A percentile compares a stretch with the other conserved stretches of the same genome.
Evolutionary conservation across 2,888 invertebrate genomes (phyloP).

Genomic region (Tenthredo amoena): DNA sequence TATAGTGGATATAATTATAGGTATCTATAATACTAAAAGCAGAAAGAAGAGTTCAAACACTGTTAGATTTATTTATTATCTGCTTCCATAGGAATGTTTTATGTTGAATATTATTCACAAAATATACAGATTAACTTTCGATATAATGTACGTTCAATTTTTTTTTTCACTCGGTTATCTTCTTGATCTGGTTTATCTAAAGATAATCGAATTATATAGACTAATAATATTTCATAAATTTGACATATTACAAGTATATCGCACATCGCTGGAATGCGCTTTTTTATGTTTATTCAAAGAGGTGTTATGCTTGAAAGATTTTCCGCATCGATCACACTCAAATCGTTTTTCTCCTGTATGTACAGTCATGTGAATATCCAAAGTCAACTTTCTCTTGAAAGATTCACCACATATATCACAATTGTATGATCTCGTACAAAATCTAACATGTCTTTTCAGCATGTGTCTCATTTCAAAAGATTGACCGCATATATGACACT

Average conservation of each 20-base stretch:
- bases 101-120: background rate
- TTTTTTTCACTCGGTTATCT: background rate
- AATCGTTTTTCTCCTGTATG: slow-evolving; percentile 48
- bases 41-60: background rate
- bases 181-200: background rate
- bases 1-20: background rate
- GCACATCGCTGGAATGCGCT: background rate
- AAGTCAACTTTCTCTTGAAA: slow-evolving; percentile 30
- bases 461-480: slow-evolving; percentile 48
- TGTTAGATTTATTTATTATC: background rate
- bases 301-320: slow-evolving; percentile 45
- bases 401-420: slow-evolving; percentile 37
- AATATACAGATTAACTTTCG: background rate
- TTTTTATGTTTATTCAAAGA: slow-evolving; percentile 49
- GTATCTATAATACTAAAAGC: background rate
- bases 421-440: slow-evolving; percentile 34
- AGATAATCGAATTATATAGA: background rate
- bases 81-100: background rate
- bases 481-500: slow-evolving; percentile 46
- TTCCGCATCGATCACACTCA: slow-evolving; percentile 38
- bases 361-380: slow-evolving; percentile 43
- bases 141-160: background rate
- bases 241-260: background rate
- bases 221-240: slow-evolving; percentile 10
- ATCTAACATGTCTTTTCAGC: slow-evolving; percentile 45